These are phyloP conservation scores for Spatulosminthurus flaviceps DNA, from an alignment of 2,888 invertebrate genomes.

Conservation along the genomic window DNA sequence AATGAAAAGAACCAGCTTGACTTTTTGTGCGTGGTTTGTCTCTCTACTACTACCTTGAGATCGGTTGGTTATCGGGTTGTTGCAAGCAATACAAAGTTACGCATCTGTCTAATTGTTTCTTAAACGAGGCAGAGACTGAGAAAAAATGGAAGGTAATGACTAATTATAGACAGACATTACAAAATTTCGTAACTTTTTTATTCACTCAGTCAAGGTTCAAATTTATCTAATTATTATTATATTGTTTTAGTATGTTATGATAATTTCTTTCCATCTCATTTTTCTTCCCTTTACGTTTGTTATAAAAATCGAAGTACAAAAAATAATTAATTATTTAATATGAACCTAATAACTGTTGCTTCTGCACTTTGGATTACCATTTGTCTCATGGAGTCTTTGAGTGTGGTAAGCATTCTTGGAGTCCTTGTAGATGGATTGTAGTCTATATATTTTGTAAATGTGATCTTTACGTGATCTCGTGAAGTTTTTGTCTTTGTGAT, in stretches of 20 bases:
- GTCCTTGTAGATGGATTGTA: constrained; percentile 4
- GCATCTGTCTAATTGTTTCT: constrained; percentile 2
- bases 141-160: constrained; percentile 19
- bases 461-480: background rate
- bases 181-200: background rate
- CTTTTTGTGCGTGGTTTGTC: constrained; percentile 15
- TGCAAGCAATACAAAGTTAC: constrained; percentile 2
- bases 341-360: background rate
- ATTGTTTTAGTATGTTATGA: too few relatives aligned
- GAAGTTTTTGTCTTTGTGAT: constrained; percentile 1
- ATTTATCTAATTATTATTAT: constrained; percentile 8
- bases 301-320: background rate
- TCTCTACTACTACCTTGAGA: background rate
- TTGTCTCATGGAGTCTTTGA: background rate
- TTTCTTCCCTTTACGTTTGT: background rate
- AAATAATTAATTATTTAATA: background rate
- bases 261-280: background rate
- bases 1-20: constrained; percentile 5
- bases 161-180: background rate
- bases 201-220: background rate
- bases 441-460: background rate
- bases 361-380: background rate
- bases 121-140: constrained; percentile 14
- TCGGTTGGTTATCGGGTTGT: constrained; percentile 4
- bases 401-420: constrained; percentile 32